Evolutionary conservation across 2,113 vertebrate species (phyloP).

Genomic region (Hassar affinis): DNA sequence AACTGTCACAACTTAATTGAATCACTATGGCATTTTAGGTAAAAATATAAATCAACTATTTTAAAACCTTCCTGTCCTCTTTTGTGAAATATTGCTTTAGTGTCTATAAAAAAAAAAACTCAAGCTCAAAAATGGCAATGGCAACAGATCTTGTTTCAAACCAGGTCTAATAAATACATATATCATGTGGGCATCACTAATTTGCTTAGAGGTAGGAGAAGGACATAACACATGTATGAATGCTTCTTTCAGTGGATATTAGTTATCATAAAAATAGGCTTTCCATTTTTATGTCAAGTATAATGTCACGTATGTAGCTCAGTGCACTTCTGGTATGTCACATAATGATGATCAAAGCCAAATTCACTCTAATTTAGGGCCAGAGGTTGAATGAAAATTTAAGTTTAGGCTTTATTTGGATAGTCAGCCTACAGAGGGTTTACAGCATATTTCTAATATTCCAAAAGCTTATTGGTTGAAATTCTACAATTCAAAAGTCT

Average conservation of each 20-base stretch:
- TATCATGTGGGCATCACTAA: neutral
- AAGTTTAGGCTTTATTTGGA: no score
- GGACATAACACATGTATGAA: no score
- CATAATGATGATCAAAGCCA: neutral
- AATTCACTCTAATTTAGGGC: neutral
- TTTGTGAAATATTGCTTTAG: slow-evolving; percentile 40
- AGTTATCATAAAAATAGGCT: neutral
- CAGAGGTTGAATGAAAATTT: neutral
- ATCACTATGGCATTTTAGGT: slow-evolving; percentile 39
- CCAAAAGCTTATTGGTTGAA: no score
- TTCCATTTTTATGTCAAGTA: neutral
- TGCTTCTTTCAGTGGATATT: neutral
- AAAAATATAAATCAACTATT: slow-evolving; percentile 37
- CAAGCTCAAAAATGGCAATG: neutral
- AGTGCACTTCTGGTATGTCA: neutral
- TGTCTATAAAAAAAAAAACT: neutral
- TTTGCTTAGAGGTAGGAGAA: no score
- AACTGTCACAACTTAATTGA: slow-evolving; percentile 47
- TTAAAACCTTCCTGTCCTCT: slow-evolving; percentile 47
- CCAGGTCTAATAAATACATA: neutral
- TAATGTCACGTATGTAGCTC: neutral
- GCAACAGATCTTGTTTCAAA: neutral
- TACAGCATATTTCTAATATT: no score
- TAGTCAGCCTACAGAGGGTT: no score
- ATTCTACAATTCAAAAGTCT: no score